Evolutionary conservation across 1,140 invertebrate species (phyloP).

Genomic region (Cydia splendana): DNA sequence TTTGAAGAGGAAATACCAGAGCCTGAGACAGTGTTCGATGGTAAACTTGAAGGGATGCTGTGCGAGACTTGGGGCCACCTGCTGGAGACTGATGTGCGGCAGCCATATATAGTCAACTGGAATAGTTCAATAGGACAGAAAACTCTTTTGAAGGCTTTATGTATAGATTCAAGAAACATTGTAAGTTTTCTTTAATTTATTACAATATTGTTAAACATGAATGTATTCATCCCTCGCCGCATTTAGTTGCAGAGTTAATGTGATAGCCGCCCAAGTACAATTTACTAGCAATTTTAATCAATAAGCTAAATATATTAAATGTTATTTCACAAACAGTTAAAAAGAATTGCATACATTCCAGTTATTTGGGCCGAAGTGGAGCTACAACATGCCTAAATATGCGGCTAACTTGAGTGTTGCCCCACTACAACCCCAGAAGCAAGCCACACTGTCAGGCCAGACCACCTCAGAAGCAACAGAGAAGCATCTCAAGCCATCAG

Average conservation of each 20-base stretch:
- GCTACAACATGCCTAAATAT: conserved; percentile 87
- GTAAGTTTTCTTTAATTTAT: conserved; percentile 80
- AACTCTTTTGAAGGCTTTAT: conserved; percentile 84
- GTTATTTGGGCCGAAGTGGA: conserved; percentile 90
- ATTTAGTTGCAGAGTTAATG: no score
- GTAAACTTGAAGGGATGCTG: conserved; percentile 68
- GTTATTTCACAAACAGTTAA: no score
- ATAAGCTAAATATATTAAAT: no score
- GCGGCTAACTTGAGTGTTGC: conserved; percentile 87
- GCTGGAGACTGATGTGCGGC: conserved; percentile 84
- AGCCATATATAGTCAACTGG: conserved; percentile 87
- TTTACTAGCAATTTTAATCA: no score
- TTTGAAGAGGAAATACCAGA: conserved; percentile 64
- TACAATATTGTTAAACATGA: neutral
- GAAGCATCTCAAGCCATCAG: conserved; percentile 50
- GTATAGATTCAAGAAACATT: conserved; percentile 91
- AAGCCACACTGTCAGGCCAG: conserved; percentile 48
- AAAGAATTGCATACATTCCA: conserved; percentile 60
- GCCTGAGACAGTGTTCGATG: conserved; percentile 52
- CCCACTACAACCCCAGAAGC: conserved; percentile 88
- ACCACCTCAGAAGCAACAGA: conserved; percentile 46
- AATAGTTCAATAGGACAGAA: conserved; percentile 85
- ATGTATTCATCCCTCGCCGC: no score
- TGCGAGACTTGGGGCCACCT: conserved; percentile 79
- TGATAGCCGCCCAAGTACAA: no score